These are phyloP conservation scores for Diplosoma virens DNA, from an alignment of 23 tunicate species.

Conservation along the genomic window DNA sequence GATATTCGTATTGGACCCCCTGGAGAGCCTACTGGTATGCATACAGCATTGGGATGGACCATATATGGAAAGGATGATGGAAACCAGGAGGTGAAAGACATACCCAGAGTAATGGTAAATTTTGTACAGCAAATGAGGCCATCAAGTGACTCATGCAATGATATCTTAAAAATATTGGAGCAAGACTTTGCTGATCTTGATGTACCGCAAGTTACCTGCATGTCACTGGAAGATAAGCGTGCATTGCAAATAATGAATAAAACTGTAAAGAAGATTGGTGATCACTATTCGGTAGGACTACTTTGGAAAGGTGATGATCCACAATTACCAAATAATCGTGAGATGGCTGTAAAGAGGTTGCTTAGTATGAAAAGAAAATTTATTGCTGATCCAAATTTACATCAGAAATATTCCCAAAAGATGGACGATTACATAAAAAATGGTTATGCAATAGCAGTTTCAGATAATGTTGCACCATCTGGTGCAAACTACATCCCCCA, in stretches of 20 bases:
- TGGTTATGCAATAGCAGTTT: not conserved
- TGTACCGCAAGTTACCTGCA: not conserved
- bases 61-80: not conserved
- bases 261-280: not conserved
- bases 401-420: not conserved
- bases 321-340: not conserved
- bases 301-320: not conserved
- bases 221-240: not conserved
- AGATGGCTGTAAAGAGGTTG: not conserved
- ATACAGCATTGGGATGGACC: not conserved
- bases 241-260: not conserved
- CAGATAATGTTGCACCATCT: not conserved
- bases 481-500: not conserved
- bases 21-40: not conserved
- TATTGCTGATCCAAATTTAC: not conserved
- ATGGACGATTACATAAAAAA: not conserved
- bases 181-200: not conserved
- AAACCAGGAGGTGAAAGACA: not conserved
- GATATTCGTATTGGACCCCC: not conserved
- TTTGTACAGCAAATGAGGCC: not conserved
- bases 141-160: not conserved
- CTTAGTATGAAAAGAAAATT: not conserved
- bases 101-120: not conserved
- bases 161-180: not conserved
- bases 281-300: not conserved